A percentile compares a stretch with the other conserved stretches of the same genome.
phyloP scores from a whole-genome alignment of 2,888 invertebrate genomes.

The Pogonocherus hispidulus region DNA sequence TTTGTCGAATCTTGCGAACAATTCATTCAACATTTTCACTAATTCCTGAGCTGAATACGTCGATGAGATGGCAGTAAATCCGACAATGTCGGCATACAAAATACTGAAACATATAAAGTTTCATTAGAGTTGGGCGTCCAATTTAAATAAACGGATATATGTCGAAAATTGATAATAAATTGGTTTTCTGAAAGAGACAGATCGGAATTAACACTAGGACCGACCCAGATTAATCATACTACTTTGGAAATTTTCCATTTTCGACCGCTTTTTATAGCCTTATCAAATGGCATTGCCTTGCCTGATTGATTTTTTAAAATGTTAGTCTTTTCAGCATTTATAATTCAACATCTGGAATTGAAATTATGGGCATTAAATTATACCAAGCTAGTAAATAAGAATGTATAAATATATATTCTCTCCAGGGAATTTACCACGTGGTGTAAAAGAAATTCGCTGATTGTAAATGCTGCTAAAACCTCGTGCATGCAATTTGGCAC shows the following conservation, averaged over 20 bases:
- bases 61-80: slow-evolving; percentile 96
- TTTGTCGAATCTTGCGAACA: slow-evolving; percentile 95
- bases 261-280: neutral
- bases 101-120: slow-evolving; percentile 81
- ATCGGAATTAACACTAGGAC: slow-evolving; percentile 11
- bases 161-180: slow-evolving; percentile 4
- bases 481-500: too few species aligned
- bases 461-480: too few species aligned
- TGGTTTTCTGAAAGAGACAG: slow-evolving; percentile 5
- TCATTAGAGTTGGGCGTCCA: slow-evolving; percentile 10
- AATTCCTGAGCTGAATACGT: slow-evolving; percentile 96
- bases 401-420: too few species aligned
- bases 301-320: too few species aligned
- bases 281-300: too few species aligned
- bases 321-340: too few species aligned
- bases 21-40: slow-evolving; percentile 94
- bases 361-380: too few species aligned
- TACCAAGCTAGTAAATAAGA: too few species aligned
- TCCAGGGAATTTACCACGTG: too few species aligned
- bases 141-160: slow-evolving; percentile 13
- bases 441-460: too few species aligned
- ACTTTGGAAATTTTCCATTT: neutral
- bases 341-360: too few species aligned
- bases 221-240: neutral
- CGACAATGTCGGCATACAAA: slow-evolving; percentile 97